A percentile compares a stretch with the other conserved stretches of the same genome.
These are phyloP conservation scores for Aplysia californica DNA, from an alignment of 1,140 invertebrate genomes.

Conservation along the genomic window DNA sequence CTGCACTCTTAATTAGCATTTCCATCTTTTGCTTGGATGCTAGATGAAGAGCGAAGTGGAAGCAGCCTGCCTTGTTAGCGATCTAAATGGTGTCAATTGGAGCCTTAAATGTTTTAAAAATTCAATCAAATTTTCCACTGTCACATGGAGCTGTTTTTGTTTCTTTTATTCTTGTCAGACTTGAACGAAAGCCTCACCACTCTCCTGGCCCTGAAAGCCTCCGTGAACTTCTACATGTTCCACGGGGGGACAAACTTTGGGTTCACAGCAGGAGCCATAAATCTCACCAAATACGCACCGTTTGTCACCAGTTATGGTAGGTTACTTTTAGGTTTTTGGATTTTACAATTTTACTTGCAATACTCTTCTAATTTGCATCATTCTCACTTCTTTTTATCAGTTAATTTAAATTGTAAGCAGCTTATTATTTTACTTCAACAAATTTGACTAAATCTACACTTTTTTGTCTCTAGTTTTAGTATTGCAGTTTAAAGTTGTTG, in stretches of 20 bases:
- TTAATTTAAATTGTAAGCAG: background rate
- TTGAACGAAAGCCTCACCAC: background rate
- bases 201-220: constrained; percentile 66
- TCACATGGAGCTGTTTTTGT: background rate
- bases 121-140: background rate
- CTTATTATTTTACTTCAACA: background rate
- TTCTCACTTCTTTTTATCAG: background rate
- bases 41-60: background rate
- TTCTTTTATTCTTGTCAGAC: background rate
- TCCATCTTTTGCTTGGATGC: background rate
- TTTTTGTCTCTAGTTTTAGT: background rate
- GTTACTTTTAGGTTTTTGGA: background rate
- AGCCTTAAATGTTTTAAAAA: background rate
- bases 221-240: constrained; percentile 80
- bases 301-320: constrained; percentile 73
- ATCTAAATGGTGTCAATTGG: background rate
- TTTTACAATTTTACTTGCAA: background rate
- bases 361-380: background rate
- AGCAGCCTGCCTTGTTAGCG: background rate
- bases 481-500: background rate
- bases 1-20: background rate
- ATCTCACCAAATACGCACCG: constrained; percentile 60
- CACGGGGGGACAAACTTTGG: constrained; percentile 80
- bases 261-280: constrained; percentile 76
- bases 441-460: background rate